Percentiles rank a stretch among this genome's conserved stretches.
Evolutionary conservation across 2,888 invertebrate genomes (phyloP).

Genomic region (Notocelia uddmanniana): DNA sequence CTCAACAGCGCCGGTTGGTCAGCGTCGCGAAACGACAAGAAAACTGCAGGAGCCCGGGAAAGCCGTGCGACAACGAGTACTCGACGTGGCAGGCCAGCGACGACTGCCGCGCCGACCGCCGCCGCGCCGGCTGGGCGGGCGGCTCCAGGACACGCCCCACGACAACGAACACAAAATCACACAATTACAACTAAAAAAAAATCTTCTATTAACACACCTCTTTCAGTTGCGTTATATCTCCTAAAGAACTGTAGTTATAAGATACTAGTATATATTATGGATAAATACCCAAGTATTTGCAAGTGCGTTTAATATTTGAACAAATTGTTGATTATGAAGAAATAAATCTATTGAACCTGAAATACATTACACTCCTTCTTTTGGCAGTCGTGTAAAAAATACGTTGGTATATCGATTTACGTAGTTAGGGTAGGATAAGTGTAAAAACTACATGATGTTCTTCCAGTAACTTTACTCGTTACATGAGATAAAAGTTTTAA

Average conservation of each 20-base stretch:
- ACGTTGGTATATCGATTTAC: neutral
- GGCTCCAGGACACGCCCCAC: slow-evolving; percentile 70
- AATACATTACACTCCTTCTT: no score
- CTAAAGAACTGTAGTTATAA: neutral
- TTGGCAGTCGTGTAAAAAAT: no score
- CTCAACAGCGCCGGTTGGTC: slow-evolving; percentile 8
- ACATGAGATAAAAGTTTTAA: neutral
- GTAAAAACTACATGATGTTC: neutral
- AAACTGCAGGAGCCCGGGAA: slow-evolving; percentile 21
- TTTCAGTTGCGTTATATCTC: slow-evolving; percentile 43
- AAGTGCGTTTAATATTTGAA: no score
- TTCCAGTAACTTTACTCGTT: neutral
- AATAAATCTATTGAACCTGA: no score
- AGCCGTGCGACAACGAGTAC: slow-evolving; percentile 50
- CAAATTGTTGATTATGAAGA: no score
- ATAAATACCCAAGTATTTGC: neutral
- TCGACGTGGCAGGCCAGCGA: slow-evolving; percentile 53
- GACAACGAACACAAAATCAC: slow-evolving; percentile 50
- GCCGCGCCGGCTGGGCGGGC: slow-evolving; percentile 65
- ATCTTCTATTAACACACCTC: slow-evolving; percentile 5
- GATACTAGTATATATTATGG: neutral
- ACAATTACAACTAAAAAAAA: slow-evolving; percentile 32
- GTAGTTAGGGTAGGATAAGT: neutral
- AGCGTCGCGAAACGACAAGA: slow-evolving; percentile 5
- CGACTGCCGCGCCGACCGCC: slow-evolving; percentile 62